Conservation (phyloP, 2,113 vertebrate genomes). For the Theristicus caerulescens region DNA sequence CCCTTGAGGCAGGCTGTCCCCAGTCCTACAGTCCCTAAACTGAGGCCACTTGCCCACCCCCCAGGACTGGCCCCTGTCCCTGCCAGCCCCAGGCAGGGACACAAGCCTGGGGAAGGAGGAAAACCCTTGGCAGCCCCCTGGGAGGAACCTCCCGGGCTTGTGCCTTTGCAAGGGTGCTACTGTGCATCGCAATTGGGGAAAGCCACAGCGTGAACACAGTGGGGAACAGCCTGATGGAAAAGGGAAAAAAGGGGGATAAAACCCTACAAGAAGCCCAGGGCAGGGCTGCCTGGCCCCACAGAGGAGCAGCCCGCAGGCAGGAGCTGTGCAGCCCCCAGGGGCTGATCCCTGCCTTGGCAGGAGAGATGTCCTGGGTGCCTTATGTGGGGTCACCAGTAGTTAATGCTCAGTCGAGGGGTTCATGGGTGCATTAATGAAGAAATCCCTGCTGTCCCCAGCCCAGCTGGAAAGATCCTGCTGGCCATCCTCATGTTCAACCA, state of each 20-base stretch:
- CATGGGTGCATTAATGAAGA: background rate
- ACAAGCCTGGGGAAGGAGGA: background rate
- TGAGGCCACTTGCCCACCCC: fast-evolving
- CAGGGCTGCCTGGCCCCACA: fast-evolving
- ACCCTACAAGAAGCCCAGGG: background rate
- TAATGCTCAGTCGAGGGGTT: background rate
- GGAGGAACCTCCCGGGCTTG: background rate
- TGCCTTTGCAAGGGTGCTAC: background rate
- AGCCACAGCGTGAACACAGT: background rate
- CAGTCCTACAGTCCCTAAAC: background rate
- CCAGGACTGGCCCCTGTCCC: background rate
- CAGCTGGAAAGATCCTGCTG: background rate
- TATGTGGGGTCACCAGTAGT: background rate
- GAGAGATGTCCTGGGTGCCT: background rate
- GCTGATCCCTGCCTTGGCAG: background rate
- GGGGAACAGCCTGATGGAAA: background rate
- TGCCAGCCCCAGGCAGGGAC: background rate
- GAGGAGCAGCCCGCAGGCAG: background rate
- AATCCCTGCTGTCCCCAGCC: background rate
- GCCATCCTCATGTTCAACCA: background rate
- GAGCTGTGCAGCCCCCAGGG: background rate
- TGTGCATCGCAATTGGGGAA: background rate
- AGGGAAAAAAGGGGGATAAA: background rate
- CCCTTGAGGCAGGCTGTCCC: background rate
- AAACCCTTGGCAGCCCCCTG: background rate